These are phyloP conservation scores for Leptinotarsa texana DNA, from an alignment of 1,140 invertebrate genomes.

Conservation along the genomic window DNA sequence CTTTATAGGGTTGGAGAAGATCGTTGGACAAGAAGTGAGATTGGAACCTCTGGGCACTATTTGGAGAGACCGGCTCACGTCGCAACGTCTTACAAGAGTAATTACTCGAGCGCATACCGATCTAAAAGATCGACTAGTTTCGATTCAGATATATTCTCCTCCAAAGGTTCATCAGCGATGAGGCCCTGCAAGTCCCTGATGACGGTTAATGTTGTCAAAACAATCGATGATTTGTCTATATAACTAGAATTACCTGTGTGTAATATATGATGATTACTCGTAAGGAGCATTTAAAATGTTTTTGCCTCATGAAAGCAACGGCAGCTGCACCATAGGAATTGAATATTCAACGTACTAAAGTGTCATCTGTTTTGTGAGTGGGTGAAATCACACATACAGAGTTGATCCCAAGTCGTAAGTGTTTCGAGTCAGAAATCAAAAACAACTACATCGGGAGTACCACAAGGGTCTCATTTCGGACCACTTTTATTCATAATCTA, in stretches of 20 bases:
- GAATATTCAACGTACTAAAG: no score
- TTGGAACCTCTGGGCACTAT: conserved; percentile 50
- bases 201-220: conserved; percentile 36
- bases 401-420: no score
- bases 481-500: no score
- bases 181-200: conserved; percentile 43
- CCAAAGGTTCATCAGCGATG: conserved; percentile 18
- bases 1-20: conserved; percentile 49
- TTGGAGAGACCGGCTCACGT: conserved; percentile 43
- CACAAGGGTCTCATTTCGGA: no score
- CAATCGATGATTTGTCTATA: conserved; percentile 31
- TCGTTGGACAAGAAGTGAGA: conserved; percentile 49
- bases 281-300: no score
- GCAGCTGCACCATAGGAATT: no score
- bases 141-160: conserved; percentile 34
- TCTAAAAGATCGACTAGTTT: conserved; percentile 46
- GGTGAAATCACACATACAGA: no score
- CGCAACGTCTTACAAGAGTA: conserved; percentile 31
- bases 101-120: conserved; percentile 37
- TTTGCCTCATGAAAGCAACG: no score
- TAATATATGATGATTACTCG: no score
- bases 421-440: no score
- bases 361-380: no score
- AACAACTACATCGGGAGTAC: no score
- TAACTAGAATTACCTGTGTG: not conserved